A percentile compares a stretch with the other conserved stretches of the same genome.
Conservation (phyloP, 2,113 vertebrate species). For the Saccopteryx leptura region DNA sequence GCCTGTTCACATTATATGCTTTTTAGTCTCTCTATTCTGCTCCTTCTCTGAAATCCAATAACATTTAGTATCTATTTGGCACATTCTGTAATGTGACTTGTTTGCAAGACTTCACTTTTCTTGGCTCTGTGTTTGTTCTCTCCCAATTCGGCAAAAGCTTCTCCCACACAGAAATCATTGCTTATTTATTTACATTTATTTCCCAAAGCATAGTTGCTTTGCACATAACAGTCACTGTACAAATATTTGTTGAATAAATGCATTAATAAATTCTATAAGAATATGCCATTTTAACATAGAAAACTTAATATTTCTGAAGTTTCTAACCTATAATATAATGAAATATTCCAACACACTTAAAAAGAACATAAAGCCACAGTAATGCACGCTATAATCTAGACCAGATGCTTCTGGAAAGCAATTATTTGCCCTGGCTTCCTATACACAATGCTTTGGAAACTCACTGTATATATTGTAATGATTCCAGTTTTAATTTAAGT, state of each 20-base stretch:
- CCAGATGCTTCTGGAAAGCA: background rate
- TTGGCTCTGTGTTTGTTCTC: background rate
- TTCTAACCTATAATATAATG: slow-evolving; percentile 11
- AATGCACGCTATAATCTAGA: slow-evolving; percentile 27
- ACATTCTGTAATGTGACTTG: background rate
- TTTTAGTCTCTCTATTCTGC: background rate
- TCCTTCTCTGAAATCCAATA: background rate
- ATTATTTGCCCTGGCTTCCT: slow-evolving; percentile 39
- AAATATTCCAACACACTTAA: slow-evolving; percentile 15
- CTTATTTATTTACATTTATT: slow-evolving; percentile 55
- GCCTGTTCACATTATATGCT: background rate
- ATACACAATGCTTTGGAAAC: background rate
- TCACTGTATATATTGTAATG: slow-evolving; percentile 3
- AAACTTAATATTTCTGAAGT: slow-evolving; percentile 11
- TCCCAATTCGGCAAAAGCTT: background rate
- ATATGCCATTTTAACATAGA: slow-evolving; percentile 2
- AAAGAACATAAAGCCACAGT: background rate
- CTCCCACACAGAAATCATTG: background rate
- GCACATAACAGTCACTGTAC: background rate
- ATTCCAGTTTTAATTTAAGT: slow-evolving; percentile 13
- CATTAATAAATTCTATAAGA: background rate
- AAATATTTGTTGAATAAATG: slow-evolving; percentile 51
- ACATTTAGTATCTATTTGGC: background rate
- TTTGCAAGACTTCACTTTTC: slow-evolving; percentile 28
- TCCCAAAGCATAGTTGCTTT: slow-evolving; percentile 17